A percentile compares a stretch with the other conserved stretches of the same genome.
Evolutionary conservation across 2,888 invertebrate genomes (phyloP).

Genomic region (Galerucella calmariensis): DNA sequence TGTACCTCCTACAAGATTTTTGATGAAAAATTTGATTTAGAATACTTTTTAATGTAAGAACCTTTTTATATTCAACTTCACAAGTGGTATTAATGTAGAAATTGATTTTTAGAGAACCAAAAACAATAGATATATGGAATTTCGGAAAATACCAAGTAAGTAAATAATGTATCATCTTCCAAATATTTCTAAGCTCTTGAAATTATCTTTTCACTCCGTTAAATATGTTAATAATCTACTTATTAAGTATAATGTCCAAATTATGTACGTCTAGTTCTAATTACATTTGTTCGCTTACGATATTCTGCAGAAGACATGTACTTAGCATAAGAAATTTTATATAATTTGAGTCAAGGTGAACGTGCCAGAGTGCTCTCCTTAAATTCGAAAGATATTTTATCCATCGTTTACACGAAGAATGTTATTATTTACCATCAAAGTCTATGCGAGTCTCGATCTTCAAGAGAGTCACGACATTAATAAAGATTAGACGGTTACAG

Average conservation of each 20-base stretch:
- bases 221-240: no score
- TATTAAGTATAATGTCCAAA: no score
- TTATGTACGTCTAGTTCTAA: no score
- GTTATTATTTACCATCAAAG: slow-evolving; percentile 27
- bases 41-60: slow-evolving; percentile 2
- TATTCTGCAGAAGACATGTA: slow-evolving; percentile 2
- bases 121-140: slow-evolving; percentile 3
- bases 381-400: slow-evolving; percentile 24
- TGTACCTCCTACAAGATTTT: neutral
- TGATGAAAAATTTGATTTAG: neutral
- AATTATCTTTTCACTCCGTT: neutral
- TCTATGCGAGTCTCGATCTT: neutral
- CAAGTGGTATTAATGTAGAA: neutral
- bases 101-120: neutral
- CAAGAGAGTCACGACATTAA: neutral
- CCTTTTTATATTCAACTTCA: neutral
- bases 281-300: no score
- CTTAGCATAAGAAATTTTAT: slow-evolving; percentile 24
- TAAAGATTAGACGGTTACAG: neutral
- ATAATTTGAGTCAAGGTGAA: slow-evolving; percentile 40
- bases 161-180: neutral
- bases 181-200: no score
- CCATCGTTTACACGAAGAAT: slow-evolving; percentile 16
- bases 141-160: slow-evolving; percentile 9
- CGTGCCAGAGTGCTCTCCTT: slow-evolving; percentile 25